A percentile compares a stretch with the other conserved stretches of the same genome.
Evolutionary conservation across 1,140 invertebrate species (phyloP).

Genomic region (Rhagoletis pomonella): DNA sequence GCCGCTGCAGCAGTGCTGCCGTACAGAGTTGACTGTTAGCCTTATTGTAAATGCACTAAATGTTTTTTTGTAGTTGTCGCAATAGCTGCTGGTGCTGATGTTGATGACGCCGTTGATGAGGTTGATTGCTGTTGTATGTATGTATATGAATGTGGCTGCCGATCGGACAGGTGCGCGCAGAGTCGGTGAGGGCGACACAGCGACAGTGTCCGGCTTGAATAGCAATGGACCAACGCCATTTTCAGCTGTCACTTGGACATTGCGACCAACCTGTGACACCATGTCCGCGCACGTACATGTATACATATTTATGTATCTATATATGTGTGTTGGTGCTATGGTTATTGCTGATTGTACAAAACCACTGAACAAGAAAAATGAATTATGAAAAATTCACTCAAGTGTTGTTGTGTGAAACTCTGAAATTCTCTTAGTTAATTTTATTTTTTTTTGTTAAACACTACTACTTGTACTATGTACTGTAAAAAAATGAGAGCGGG

Average conservation of each 20-base stretch:
- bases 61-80: neutral
- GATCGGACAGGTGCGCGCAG: neutral
- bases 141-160: neutral
- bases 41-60: neutral
- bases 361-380: slow-evolving; percentile 73
- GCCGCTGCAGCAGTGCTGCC: neutral
- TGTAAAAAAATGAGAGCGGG: neutral
- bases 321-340: slow-evolving; percentile 65
- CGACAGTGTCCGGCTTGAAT: neutral
- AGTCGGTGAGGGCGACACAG: too few species aligned
- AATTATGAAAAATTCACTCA: slow-evolving; percentile 69
- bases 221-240: slow-evolving; percentile 58
- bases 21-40: neutral
- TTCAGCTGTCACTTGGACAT: slow-evolving; percentile 62
- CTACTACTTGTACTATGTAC: too few species aligned
- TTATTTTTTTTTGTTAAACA: too few species aligned
- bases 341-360: slow-evolving; percentile 70
- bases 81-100: slow-evolving; percentile 5
- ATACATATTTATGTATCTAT: slow-evolving; percentile 59
- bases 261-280: slow-evolving; percentile 60
- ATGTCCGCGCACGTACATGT: slow-evolving; percentile 52
- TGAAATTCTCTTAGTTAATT: neutral
- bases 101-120: neutral
- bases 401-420: neutral
- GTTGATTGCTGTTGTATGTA: neutral